These are phyloP conservation scores for Pristionchus japonicus DNA, from an alignment of 2,888 invertebrate species.

Conservation along the genomic window DNA sequence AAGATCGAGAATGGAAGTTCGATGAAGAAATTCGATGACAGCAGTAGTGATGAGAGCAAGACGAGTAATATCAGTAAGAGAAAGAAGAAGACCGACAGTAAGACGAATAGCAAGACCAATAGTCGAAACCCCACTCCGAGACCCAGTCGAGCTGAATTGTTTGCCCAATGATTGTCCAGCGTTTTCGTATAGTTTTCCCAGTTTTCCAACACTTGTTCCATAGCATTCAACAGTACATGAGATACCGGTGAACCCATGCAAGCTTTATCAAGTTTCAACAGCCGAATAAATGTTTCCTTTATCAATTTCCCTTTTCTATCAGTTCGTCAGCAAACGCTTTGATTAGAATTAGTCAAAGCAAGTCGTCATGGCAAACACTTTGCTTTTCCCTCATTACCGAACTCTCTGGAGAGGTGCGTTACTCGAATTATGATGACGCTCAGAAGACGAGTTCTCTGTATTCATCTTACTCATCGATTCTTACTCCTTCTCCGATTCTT, in stretches of 20 bases:
- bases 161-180: neutral
- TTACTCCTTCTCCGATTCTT: no score
- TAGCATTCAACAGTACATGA: neutral
- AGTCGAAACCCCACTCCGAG: slow-evolving; percentile 18
- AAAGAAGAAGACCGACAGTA: slow-evolving; percentile 34
- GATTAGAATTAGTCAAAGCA: no score
- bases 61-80: slow-evolving; percentile 29
- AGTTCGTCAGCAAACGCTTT: no score
- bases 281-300: no score
- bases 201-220: neutral
- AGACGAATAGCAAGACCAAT: neutral
- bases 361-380: no score
- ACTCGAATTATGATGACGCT: no score
- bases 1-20: slow-evolving; percentile 44
- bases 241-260: neutral
- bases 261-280: no score
- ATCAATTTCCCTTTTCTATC: no score
- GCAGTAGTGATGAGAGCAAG: slow-evolving; percentile 54
- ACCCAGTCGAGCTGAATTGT: neutral
- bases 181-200: neutral
- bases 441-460: no score
- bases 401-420: no score
- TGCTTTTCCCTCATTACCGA: no score
- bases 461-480: no score
- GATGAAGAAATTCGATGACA: slow-evolving; percentile 57